Evolutionary conservation across 2,797 vertebrate species (phyloP), one percentile per base, ranked within the genome.

Genomic region (Alosa sapidissima): DNA sequence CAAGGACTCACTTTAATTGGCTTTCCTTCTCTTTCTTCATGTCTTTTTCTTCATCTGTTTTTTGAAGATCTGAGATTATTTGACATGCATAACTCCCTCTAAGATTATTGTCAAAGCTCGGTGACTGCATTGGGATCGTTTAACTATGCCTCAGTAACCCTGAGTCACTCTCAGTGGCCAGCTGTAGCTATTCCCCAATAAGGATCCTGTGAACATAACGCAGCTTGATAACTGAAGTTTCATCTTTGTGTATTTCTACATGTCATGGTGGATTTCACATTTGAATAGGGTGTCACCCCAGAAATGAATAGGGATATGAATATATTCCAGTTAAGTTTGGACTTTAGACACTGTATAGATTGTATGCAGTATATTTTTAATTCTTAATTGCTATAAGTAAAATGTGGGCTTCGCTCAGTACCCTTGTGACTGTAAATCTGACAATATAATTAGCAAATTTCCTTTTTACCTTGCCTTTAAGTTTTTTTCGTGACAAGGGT

Each of bases 81-180:
- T 78, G 72, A 78, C 72, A 78, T 78, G 72, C 72, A 78, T 45
- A 78, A 78, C 72, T 78, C 36, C 72, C 41, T 16, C 72, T 72
- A 72, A 78, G 72, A 47, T 78, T 47, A 41, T 36, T 45, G 72
- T 45, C 72, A 78, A 78, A 78, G 72, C 72, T 78, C 36, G 72
- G 16, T 78, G 72, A 78, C 72, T 78, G 72, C 72, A 47, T 78
- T 78, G 72, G 72, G 41, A 78, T 78, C 19, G 14, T 36, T 78
- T 45, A 78, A 47, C 72, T 45, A 78, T 78, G 72, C 72, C 41
- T 78, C 72, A 78, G 72, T 78, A 45, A 78, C 36, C 72, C 72
- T 47, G 72, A 78, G 7, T 21, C 36, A 14, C 72, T 41, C 68
- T 72, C 68, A 5, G 33, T 75, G 68, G 11, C 28, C 68, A 36